Evolutionary conservation across 2,113 vertebrate species (phyloP), one percentile per base, ranked within the genome.

Genomic region (Acrocephalus arundinaceus): DNA sequence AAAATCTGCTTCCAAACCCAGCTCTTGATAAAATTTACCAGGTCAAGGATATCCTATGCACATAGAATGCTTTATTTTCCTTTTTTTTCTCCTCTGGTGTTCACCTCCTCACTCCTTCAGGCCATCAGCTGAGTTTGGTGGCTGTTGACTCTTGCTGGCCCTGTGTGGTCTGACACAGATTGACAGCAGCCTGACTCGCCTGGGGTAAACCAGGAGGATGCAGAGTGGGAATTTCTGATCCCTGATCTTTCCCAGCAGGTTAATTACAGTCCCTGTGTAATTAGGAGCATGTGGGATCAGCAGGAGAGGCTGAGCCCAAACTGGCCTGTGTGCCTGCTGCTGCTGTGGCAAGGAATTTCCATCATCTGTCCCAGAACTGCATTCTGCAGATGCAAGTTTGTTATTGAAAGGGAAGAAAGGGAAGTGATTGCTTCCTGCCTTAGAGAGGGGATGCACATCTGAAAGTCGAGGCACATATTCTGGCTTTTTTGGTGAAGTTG

Each of bases 371-470:
- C 5, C 39, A 19, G 37, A 76, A 11, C 41, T 9, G 10, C 62
- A 17, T 71, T 77, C 25, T 70, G 73, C 73, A 94, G 87, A 92
- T 89, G 41, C 66, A 49, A 91, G 63, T 11, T 43, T 66, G 25
- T 43, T 55, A 74, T 52, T 87, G 85, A 80, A 52, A 70, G 83
- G 61, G 72, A 87, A 91, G 72, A 76, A 95, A 74, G 48, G 28
- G 82, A 46, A 90, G 73, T 89, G 87, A 96, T 91, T 94, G 72
- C 85, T 92, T 93, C 93, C 93, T 95, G 51, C 3, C 52, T 82
- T 77, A 21, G 67, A 80, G 71, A 70, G 78, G 46, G 35, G 39
- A 84, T 86, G 79, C 39, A 22, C 30, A 18, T 83, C 75, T 58
- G 85, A 72, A 48, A 66, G 71, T 65, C 28, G 43, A 75, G 85